Conservation (phyloP, 2,797 vertebrate species). For the Arnoldichthys spilopterus region DNA sequence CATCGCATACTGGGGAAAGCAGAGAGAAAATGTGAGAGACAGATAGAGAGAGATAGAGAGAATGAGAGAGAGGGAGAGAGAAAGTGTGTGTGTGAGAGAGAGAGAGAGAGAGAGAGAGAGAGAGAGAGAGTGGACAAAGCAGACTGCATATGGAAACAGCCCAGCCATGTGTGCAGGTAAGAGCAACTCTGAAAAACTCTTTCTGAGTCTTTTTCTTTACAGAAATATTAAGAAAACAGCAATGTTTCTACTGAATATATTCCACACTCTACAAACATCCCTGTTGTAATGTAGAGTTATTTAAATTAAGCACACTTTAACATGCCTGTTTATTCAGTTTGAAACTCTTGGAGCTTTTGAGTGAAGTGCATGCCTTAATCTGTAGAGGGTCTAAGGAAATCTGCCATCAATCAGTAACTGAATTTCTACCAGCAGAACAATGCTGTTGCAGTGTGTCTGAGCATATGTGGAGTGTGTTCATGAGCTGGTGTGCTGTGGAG, state of each 20-base stretch:
- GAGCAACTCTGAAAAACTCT: slow-evolving; percentile 55
- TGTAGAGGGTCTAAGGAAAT: neutral
- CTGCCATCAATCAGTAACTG: neutral
- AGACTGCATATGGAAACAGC: slow-evolving; percentile 71
- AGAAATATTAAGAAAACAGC: neutral
- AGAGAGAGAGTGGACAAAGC: slow-evolving; percentile 74
- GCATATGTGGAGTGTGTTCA: slow-evolving; percentile 40
- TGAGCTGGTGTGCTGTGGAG: slow-evolving; percentile 43
- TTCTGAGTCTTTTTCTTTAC: slow-evolving; percentile 11
- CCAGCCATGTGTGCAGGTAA: slow-evolving; percentile 80
- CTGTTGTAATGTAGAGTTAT: neutral
- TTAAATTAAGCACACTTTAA: neutral
- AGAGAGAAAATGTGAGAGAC: slow-evolving; percentile 41
- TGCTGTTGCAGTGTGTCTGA: neutral
- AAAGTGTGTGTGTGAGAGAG: slow-evolving; percentile 40
- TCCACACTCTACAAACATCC: no score
- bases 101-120: slow-evolving; percentile 39
- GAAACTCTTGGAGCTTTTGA: neutral
- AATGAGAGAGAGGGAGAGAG: slow-evolving; percentile 52
- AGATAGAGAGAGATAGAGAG: slow-evolving; percentile 63
- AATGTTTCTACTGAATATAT: no score
- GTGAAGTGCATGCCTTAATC: neutral
- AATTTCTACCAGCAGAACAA: slow-evolving; percentile 1
- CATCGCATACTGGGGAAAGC: slow-evolving; percentile 38
- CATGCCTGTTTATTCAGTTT: neutral